Evolutionary conservation across 1,140 invertebrate genomes (phyloP).

Genomic region (Caenorhabditis latens): DNA sequence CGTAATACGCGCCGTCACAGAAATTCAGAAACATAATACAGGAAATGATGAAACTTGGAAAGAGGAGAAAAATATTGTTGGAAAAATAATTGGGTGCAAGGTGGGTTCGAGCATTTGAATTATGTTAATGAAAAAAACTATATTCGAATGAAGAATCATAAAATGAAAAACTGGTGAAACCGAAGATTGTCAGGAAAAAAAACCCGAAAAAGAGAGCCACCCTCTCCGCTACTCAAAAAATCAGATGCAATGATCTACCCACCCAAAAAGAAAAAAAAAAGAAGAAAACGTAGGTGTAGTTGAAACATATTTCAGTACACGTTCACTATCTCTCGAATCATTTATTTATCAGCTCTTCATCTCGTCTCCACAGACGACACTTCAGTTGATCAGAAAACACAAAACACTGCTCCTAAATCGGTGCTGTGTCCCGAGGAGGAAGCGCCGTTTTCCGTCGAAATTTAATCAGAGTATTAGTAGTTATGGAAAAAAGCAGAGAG

Average conservation of each 20-base stretch:
- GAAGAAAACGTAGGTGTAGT: neutral
- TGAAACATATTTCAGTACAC: neutral
- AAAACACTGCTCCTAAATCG: neutral
- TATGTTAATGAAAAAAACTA: no score
- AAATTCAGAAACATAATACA: no score
- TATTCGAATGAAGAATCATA: no score
- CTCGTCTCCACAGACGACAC: neutral
- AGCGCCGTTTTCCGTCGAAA: neutral
- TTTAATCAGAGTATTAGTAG: slow-evolving; percentile 14
- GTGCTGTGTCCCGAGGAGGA: neutral
- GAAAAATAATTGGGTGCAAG: no score
- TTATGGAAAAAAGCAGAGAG: neutral
- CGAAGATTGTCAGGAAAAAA: neutral
- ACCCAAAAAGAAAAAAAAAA: neutral
- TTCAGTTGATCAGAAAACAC: slow-evolving; percentile 21
- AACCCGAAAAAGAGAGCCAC: neutral
- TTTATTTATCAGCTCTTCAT: neutral
- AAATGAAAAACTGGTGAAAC: no score
- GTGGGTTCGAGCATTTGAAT: no score
- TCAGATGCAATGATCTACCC: slow-evolving; percentile 28
- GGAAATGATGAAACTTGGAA: no score
- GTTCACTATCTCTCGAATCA: neutral
- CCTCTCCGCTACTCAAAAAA: neutral
- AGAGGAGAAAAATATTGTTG: no score
- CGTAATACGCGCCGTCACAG: no score